Base-by-base conservation (phyloP, 2,113 vertebrate species). In the Prunella himalayana region DNA sequence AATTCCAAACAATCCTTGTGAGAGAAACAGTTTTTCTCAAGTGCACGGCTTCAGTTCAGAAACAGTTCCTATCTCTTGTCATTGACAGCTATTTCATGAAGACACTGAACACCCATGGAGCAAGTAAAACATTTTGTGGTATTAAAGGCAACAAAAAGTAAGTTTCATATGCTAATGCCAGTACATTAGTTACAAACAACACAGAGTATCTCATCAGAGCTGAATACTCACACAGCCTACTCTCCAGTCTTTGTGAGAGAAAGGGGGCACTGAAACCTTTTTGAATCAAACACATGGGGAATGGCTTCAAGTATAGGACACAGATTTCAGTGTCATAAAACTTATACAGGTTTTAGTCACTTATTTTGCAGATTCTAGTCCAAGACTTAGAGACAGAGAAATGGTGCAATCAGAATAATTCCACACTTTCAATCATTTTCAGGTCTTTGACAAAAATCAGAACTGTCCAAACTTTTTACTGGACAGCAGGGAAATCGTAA, bases 1-100 rank as follows among this genome's bases (percentile, higher is more conserved):
- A 95, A 94, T 66, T 71, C 75, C 88, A 95, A 77, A 96, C 33
- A 93, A 87, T 57, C 21, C 35, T 87, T 59, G 73, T 73, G 61
- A 91, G 73, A 59, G 49, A 41, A 76, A 53, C 7, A n/a, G 42
- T 11, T 84, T 41, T 82, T 25, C 23, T n/a, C 5, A 37, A 68
- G 24, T 2, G 54, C 23, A 8, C 0, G 1, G 28, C n/a, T 91
- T 39, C 51, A 44, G 66, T 41, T 76, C 15, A 44, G 37, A 82
- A 70, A 42, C 15, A 25, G 22, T 7, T 85, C 68, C 31, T 33
- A 15, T 27, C 30, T 45, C 2, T 22, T 7, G 30, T 20, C 33
- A 39, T 37, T 28, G 45, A 39, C 4, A 39, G 21, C 9, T 37
- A 5, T 44, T 94, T 41, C 15, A 13, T 65, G 39, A 66, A 81